Evolutionary conservation across 2,113 vertebrate genomes (phyloP), one percentile per base, ranked within the genome.

Genomic region (Mormoops blainvillei): DNA sequence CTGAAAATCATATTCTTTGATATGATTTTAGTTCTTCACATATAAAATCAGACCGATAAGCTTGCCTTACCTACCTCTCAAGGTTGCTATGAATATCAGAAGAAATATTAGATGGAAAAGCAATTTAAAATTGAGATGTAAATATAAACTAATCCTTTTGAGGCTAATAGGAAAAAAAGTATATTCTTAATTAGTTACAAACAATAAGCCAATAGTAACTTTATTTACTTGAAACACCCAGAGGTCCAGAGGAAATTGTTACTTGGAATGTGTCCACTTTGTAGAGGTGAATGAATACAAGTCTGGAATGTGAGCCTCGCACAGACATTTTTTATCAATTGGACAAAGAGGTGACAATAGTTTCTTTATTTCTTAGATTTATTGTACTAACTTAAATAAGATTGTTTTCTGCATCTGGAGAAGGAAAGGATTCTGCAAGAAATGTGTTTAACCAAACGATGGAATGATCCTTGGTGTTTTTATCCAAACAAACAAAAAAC

Each of bases 401-500:
- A 26, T 41, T 94, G 50, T 83, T 94, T 94, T 89, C 91, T 78
- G 2, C 28, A 73, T 87, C 61, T 71, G n/a, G 8, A 24, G 19
- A 94, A 90, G 33, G 15, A 73, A 89, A 6, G 15, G 67, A 92
- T 78, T 85, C 81, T 88, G 43, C 11, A 92, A 80, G 71, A 95
- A 97, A 80, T 58, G 63, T 11, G 7, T 54, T 93, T 84, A 73
- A 91, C 70, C 81, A 96, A 95, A 67, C 41, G 50, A 26, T 89
- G 28, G 22, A 87, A 78, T 13, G 28, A 92, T 91, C 81, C 31
- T 87, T 88, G 58, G 74, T 83, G 87, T 89, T 95, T 95, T 96
- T 87, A 95, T 82, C 15, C 87, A 97, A 97, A 97, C 54, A 97
- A 97, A 95, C 84, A 95, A 86, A 93, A 97, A 97, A 90, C 50